phyloP scores from a whole-genome alignment of 2,113 vertebrate species.

The Phaethornis superciliosus region DNA sequence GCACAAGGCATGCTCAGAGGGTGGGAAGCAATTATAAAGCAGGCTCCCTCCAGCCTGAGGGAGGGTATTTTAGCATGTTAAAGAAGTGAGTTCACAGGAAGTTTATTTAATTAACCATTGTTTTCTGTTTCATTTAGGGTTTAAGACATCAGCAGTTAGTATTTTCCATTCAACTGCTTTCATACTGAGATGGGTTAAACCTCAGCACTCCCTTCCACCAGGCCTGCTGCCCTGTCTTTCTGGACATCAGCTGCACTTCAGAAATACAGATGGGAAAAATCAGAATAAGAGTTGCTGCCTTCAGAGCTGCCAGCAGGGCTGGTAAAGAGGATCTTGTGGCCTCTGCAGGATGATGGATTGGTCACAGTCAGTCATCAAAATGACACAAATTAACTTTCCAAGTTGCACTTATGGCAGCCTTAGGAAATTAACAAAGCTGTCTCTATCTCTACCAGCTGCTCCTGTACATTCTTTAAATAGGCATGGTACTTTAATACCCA shows the following conservation, averaged over 20 bases:
- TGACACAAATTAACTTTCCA: background rate
- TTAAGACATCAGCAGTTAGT: no score
- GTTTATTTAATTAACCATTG: no score
- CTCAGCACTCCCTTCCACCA: no score
- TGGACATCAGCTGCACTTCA: background rate
- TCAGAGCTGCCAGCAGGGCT: background rate
- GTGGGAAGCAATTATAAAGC: no score
- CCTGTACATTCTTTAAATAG: background rate
- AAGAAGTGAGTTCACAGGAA: no score
- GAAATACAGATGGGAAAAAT: background rate
- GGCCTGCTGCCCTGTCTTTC: no score
- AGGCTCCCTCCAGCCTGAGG: no score
- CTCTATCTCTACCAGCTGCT: background rate
- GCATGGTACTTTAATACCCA: background rate
- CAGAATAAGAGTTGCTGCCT: background rate
- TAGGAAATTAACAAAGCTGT: background rate
- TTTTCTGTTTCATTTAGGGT: no score
- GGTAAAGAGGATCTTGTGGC: background rate
- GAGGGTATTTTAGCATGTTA: no score
- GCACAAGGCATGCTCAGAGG: no score
- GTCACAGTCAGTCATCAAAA: background rate
- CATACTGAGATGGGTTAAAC: no score
- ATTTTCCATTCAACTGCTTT: no score
- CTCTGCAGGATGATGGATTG: background rate
- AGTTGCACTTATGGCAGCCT: background rate